Evolutionary conservation across 2,797 vertebrate species (phyloP), one percentile per base, ranked within the genome.

Genomic region (Ibycter americanus): DNA sequence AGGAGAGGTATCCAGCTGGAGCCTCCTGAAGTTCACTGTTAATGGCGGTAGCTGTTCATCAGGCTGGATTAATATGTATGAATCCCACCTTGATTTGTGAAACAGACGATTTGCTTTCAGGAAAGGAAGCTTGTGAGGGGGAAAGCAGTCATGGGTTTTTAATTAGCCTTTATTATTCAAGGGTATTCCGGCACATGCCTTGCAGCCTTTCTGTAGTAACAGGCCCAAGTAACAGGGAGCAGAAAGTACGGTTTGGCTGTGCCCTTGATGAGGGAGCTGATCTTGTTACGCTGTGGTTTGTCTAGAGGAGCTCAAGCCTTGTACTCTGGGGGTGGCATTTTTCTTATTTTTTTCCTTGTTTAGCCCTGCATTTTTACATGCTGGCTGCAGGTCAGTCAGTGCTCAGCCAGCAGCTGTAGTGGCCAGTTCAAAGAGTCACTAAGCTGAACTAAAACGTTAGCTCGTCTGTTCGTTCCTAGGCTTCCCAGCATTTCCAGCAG

Each of bases 331-430:
- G 77, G 87, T 91, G 95, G 89, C 95, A 93, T 87, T 95, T 87
- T 79, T 74, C 65, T 63, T 56, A 40, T 85, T 96, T 85, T 97
- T 62, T 61, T 86, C 93, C 76, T 74, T 90, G 63, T 86, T 92
- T 66, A 73, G 56, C 87, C 62, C 55, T 88, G 84, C 56, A 31
- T 96, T 97, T 94, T 85, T 93, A 89, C 1, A 0, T 73, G 52
- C 81, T 92, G 82, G 81, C 87, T 86, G 54, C 89, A 72, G 90
- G 66, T 95, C 89, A 56, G 79, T 56, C 40, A 9, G 19, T 96
- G 83, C 83, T 96, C 95, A 93, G 87, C 87, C 91, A 94, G 87
- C 87, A 96, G 88, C 83, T 91, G 59, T 58, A 47, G 51, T 59
- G 88, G 62, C 90, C 94, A 91, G 26, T 72, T 92, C 54, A 36